Percentiles rank a stretch among this genome's conserved stretches.
Conservation (phyloP, 2,113 vertebrate genomes). For the Calyptommatus sinebrachiatus region DNA sequence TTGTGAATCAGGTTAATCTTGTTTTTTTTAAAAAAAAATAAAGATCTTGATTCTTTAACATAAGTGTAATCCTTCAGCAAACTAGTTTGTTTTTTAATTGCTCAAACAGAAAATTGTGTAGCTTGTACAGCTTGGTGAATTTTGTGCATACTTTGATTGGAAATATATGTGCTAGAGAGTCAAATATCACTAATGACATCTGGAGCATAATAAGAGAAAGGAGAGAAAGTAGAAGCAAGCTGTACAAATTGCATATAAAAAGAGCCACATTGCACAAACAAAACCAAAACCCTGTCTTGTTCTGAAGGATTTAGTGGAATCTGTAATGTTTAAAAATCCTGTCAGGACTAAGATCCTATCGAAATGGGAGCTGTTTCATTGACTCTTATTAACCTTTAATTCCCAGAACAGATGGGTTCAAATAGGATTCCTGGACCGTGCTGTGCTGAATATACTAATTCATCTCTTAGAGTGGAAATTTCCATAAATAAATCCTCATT, state of each 20-base stretch:
- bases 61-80: constrained; percentile 41
- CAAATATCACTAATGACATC: not conserved
- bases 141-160: constrained; percentile 16
- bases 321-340: not conserved
- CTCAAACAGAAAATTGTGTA: constrained; percentile 33
- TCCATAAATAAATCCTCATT: too few relatives aligned
- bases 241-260: not conserved
- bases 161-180: constrained; percentile 31
- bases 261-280: not conserved
- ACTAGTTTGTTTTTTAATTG: constrained; percentile 31
- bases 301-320: not conserved
- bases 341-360: not conserved
- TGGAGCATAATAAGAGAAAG: not conserved
- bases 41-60: constrained; percentile 36
- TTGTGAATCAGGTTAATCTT: not conserved
- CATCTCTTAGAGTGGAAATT: too few relatives aligned
- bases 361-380: too few relatives aligned
- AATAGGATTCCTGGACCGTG: too few relatives aligned
- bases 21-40: not conserved
- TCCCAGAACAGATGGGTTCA: too few relatives aligned
- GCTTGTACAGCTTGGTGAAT: not conserved
- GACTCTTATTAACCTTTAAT: too few relatives aligned
- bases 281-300: not conserved
- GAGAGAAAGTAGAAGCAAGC: constrained; percentile 1
- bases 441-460: too few relatives aligned